These are phyloP conservation scores for Diadegma fenestrale DNA, from an alignment of 2,888 invertebrate genomes.

Conservation along the genomic window DNA sequence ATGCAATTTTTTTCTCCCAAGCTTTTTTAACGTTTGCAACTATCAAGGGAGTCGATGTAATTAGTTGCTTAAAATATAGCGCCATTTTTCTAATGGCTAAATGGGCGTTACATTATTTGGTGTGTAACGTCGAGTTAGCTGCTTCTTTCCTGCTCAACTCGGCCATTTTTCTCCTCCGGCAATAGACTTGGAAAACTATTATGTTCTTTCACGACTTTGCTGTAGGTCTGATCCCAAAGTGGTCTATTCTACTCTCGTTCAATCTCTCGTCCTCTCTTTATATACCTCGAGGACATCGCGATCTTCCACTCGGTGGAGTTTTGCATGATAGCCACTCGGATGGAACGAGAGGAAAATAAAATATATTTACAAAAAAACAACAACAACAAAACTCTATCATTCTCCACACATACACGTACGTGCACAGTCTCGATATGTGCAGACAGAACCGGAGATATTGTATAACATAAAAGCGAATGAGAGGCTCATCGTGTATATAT, in stretches of 20 bases:
- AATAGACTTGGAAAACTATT: constrained; percentile 47
- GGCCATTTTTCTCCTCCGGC: constrained; percentile 7
- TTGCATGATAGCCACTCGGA: constrained; percentile 61
- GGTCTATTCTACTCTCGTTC: constrained; percentile 64
- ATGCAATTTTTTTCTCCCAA: constrained; percentile 19
- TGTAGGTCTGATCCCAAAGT: constrained; percentile 64
- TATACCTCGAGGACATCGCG: constrained; percentile 65
- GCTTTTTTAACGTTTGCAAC: constrained; percentile 18
- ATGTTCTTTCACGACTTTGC: constrained; percentile 59
- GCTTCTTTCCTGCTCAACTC: background rate
- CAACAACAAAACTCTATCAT: background rate
- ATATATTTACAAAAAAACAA: constrained; percentile 17
- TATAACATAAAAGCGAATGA: constrained; percentile 60
- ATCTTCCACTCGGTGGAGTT: constrained; percentile 61
- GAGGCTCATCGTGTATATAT: constrained; percentile 26
- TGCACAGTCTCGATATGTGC: constrained; percentile 46
- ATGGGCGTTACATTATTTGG: constrained; percentile 17
- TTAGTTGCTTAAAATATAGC: constrained; percentile 49
- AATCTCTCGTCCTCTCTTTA: constrained; percentile 52
- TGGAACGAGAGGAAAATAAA: constrained; percentile 47
- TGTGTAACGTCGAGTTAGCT: background rate
- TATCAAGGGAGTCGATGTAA: constrained; percentile 14
- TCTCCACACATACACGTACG: constrained; percentile 6
- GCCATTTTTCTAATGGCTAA: constrained; percentile 11
- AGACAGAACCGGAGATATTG: constrained; percentile 47